Evolutionary conservation across 2,888 invertebrate genomes (phyloP), one percentile per base, ranked within the genome.

Genomic region (Nineta flava): DNA sequence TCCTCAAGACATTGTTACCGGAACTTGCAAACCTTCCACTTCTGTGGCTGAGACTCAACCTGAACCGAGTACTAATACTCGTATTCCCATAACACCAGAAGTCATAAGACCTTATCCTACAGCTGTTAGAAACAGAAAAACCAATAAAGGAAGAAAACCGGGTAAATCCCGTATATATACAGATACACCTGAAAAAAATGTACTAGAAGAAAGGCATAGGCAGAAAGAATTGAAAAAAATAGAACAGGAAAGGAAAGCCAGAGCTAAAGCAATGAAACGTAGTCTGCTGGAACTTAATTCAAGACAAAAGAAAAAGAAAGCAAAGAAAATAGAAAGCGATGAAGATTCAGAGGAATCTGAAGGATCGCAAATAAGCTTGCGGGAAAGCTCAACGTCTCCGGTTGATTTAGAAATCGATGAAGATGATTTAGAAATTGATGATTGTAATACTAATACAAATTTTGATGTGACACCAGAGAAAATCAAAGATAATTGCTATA

Each of bases 101-200:
- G 9, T 12, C 38, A 12, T 38, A 38, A 12, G 6, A 38, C 38
- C 38, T 32, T 32, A 32, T 32, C 32, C 32, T 32, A 32, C 32
- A 32, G 32, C 32, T 32, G 32, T 32, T 32, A 32, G 32, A 7
- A 32, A 32, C 32, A 32, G 32, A 32, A 32, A 32, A 32, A 32
- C 32, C 32, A 32, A 32, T 32, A 49, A 12, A 4, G 47, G 53
- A 50, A 32, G 32, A 32, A 32, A 32, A 32, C 32, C 32, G 32
- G 32, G 32, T 32, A 54, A 53, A 38, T 41, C 52, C n/a, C 51
- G 53, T 50, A 46, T 53, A 51, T 46, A 54, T 31, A 54, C 52
- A 17, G 55, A 55, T 40, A 55, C 52, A 26, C 54, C 54, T 38
- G 53, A 55, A 43, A 55, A 55, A 51, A 51, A 54, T 49, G 53